A percentile compares a stretch with the other conserved stretches of the same genome.
phyloP scores from a whole-genome alignment of 2,888 invertebrate species.

The Drosophila nigritarsus region DNA sequence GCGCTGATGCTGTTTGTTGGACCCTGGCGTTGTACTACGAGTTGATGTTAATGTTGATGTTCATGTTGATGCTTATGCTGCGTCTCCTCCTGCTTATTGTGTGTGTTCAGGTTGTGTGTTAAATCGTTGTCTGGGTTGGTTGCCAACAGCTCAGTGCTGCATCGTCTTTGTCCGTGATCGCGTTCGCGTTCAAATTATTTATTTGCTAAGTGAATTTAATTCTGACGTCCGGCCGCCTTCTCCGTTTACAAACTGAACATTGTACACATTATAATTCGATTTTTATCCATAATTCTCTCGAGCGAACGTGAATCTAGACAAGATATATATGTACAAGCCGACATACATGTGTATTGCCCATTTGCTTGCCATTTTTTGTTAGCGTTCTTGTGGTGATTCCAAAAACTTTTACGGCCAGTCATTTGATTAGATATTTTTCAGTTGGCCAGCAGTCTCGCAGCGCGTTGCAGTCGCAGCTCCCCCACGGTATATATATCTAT shows the following conservation, averaged over 20 bases:
- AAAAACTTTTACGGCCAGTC: constrained; percentile 42
- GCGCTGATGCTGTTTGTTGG: constrained; percentile 12
- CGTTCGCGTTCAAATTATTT: constrained; percentile 26
- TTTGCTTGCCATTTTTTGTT: constrained; percentile 44
- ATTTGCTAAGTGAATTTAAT: constrained; percentile 41
- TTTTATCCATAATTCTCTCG: constrained; percentile 20
- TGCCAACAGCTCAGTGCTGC: constrained; percentile 47
- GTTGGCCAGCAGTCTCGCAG: constrained; percentile 50
- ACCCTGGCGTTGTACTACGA: neutral
- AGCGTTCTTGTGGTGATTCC: constrained; percentile 31
- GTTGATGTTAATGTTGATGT: neutral
- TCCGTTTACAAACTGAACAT: constrained; percentile 2
- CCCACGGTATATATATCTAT: constrained; percentile 2
- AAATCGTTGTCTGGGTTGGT: constrained; percentile 21
- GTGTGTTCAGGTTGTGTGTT: constrained; percentile 12
- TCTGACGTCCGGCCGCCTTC: constrained; percentile 6
- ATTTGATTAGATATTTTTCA: constrained; percentile 54
- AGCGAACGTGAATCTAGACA: constrained; percentile 1
- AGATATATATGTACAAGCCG: neutral
- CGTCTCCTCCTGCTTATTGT: constrained; percentile 11
- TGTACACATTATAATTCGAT: constrained; percentile 8
- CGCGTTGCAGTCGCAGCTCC: constrained; percentile 50
- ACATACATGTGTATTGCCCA: neutral
- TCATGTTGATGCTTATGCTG: constrained; percentile 2
- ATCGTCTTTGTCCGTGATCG: constrained; percentile 52